Conservation (phyloP, 1,140 invertebrate genomes). For the Zaprionus taronus region DNA sequence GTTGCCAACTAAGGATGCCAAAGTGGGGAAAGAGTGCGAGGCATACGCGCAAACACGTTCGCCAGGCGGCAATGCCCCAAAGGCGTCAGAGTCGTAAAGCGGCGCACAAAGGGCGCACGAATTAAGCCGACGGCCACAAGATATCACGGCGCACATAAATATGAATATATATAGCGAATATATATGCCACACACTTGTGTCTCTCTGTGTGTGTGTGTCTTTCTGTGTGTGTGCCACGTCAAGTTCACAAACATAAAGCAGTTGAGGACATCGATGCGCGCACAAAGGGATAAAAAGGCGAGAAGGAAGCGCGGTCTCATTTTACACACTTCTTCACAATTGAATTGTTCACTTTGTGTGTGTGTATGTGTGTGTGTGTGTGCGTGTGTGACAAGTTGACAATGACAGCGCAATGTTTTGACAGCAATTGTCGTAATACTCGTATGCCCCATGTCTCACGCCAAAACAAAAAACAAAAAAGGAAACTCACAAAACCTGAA, state of each 20-base stretch:
- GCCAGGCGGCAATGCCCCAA: conserved; percentile 24
- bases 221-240: conserved; percentile 26
- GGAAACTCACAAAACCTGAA: conserved; percentile 3
- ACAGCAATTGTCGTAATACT: conserved; percentile 78
- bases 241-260: conserved; percentile 70
- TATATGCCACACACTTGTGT: background rate
- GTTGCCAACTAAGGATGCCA: background rate
- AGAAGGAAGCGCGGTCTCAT: conserved; percentile 68
- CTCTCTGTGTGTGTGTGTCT: conserved; percentile 10
- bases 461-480: background rate
- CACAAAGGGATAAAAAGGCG: conserved; percentile 39
- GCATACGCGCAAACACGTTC: conserved; percentile 48
- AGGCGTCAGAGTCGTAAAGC: conserved; percentile 77
- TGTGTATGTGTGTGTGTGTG: conserved; percentile 21
- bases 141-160: conserved; percentile 29
- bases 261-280: conserved; percentile 51
- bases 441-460: conserved; percentile 19
- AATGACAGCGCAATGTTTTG: conserved; percentile 75
- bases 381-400: conserved; percentile 51
- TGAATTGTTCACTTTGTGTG: conserved; percentile 38
- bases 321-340: conserved; percentile 58
- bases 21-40: background rate
- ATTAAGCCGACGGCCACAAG: conserved; percentile 55
- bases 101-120: conserved; percentile 68
- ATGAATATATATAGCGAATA: conserved; percentile 19